Conservation (phyloP, 2,888 invertebrate species). For the Catocala sponsa region DNA sequence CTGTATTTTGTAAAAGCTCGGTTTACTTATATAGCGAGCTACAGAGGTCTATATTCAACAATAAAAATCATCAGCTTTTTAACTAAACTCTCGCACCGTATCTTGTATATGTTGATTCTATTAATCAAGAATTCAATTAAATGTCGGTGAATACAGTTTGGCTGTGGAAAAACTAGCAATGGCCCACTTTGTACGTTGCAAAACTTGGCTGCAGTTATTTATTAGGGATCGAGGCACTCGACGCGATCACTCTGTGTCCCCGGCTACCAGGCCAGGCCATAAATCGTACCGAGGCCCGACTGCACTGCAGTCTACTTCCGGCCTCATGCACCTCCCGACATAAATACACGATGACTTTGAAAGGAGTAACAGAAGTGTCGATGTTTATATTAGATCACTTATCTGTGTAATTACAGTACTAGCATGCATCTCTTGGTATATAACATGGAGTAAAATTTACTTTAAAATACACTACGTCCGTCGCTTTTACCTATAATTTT, state of each 20-base stretch:
- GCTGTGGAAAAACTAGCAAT: slow-evolving; percentile 56
- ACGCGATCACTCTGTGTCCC: slow-evolving; percentile 73
- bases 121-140: slow-evolving; percentile 49
- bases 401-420: slow-evolving; percentile 16
- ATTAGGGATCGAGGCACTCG: slow-evolving; percentile 75
- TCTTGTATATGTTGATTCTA: slow-evolving; percentile 21
- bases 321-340: slow-evolving; percentile 64
- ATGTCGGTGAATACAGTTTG: slow-evolving; percentile 44
- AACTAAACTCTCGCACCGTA: neutral
- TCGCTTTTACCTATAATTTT: slow-evolving; percentile 23
- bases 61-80: no score
- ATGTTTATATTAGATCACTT: slow-evolving; percentile 27
- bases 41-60: no score
- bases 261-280: slow-evolving; percentile 63
- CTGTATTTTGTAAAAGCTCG: no score
- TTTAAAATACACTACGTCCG: slow-evolving; percentile 26
- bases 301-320: slow-evolving; percentile 73
- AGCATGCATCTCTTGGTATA: slow-evolving; percentile 4
- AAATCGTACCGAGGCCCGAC: slow-evolving; percentile 70
- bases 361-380: slow-evolving; percentile 38
- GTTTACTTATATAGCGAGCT: no score
- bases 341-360: slow-evolving; percentile 69
- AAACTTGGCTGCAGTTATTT: slow-evolving; percentile 74
- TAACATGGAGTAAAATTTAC: slow-evolving; percentile 11
- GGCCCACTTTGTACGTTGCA: slow-evolving; percentile 53